Evolutionary conservation across 2,888 invertebrate species (phyloP).

Genomic region (Chrysomela aeneicollis): DNA sequence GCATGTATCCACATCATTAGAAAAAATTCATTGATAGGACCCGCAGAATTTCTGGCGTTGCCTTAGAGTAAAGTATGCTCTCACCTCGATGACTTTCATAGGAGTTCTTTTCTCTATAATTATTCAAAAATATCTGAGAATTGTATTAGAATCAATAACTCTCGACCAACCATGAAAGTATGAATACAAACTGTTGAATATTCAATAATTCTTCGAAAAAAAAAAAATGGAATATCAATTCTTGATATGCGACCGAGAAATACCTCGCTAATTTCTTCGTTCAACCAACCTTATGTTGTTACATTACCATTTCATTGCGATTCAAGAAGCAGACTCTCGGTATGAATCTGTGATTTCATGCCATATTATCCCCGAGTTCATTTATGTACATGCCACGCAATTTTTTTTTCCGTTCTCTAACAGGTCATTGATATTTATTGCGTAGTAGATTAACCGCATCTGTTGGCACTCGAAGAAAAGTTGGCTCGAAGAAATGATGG

Average conservation of each 20-base stretch:
- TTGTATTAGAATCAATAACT: too few species aligned
- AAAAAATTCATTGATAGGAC: too few species aligned
- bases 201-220: neutral
- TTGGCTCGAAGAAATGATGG: slow-evolving; percentile 40
- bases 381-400: slow-evolving; percentile 39
- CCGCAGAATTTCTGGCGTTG: too few species aligned
- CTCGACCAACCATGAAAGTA: too few species aligned
- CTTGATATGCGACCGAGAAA: slow-evolving; percentile 17
- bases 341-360: slow-evolving; percentile 38
- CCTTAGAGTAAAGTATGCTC: too few species aligned
- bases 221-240: slow-evolving; percentile 21
- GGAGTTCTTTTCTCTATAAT: too few species aligned
- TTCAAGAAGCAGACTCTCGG: slow-evolving; percentile 34
- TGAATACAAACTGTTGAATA: neutral
- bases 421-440: slow-evolving; percentile 42
- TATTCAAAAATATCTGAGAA: too few species aligned
- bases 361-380: slow-evolving; percentile 39
- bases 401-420: slow-evolving; percentile 33
- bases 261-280: slow-evolving; percentile 12
- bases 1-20: too few species aligned
- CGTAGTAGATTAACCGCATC: slow-evolving; percentile 40
- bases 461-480: slow-evolving; percentile 37
- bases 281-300: slow-evolving; percentile 29
- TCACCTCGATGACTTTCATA: too few species aligned
- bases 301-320: slow-evolving; percentile 39